Conservation (phyloP, 2,113 vertebrate genomes). For the Rhadina sibilatrix region DNA sequence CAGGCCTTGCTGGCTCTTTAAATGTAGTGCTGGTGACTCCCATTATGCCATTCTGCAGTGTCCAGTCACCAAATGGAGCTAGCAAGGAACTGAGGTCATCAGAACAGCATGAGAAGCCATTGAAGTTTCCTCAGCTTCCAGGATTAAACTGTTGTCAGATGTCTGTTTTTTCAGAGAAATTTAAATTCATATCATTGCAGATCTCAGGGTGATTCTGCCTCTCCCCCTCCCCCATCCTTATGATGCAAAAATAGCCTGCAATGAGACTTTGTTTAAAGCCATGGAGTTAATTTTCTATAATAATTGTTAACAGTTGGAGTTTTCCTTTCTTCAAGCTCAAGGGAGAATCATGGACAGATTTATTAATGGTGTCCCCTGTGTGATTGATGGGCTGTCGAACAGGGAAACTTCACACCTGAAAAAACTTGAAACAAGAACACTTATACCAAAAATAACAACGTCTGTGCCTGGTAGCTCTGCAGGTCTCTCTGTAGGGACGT, state of each 20-base stretch:
- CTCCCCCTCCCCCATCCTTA: background rate
- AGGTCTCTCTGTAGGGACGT: background rate
- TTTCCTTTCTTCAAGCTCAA: slow-evolving; percentile 52
- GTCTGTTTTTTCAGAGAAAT: background rate
- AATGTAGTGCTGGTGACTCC: background rate
- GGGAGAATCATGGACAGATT: slow-evolving; percentile 53
- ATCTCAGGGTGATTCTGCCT: background rate
- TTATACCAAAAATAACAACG: slow-evolving; percentile 2
- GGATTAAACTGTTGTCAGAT: background rate
- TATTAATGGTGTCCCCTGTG: slow-evolving; percentile 54
- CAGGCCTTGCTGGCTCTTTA: background rate
- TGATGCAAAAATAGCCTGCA: slow-evolving; percentile 33
- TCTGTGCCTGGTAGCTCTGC: background rate
- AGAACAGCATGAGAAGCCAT: background rate
- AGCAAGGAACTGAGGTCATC: background rate
- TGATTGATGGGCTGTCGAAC: slow-evolving; percentile 62
- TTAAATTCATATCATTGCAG: background rate
- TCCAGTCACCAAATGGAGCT: background rate
- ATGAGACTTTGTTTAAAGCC: slow-evolving; percentile 47
- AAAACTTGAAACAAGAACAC: slow-evolving; percentile 55
- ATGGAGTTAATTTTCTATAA: slow-evolving; percentile 56
- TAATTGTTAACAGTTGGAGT: slow-evolving; percentile 63
- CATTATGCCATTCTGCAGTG: background rate
- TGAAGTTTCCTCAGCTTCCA: background rate
- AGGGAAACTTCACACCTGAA: slow-evolving; percentile 62